Percentiles rank a stretch among this genome's conserved stretches.
Conservation (phyloP, 2,888 invertebrate genomes). For the Psylliodes chrysocephalus region DNA sequence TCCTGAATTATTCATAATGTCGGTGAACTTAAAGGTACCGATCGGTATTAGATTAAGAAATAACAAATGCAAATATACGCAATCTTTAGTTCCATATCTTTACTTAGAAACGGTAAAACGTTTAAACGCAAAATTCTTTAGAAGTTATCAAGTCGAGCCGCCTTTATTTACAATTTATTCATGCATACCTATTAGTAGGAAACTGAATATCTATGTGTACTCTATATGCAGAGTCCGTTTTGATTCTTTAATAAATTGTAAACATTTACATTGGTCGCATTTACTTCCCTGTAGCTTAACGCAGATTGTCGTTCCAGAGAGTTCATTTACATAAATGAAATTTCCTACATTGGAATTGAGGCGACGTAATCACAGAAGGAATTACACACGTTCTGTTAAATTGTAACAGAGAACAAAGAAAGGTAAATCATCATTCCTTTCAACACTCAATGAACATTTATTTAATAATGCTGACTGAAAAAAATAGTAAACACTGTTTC, state of each 20-base stretch:
- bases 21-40: neutral
- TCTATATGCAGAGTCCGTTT: conserved; percentile 1
- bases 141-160: neutral
- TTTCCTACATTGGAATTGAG: no score
- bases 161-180: conserved; percentile 14
- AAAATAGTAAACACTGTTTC: no score
- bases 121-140: conserved; percentile 12
- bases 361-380: no score
- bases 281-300: conserved; percentile 2
- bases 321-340: neutral
- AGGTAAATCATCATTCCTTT: no score
- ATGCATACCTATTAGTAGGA: conserved; percentile 3
- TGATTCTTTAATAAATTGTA: neutral
- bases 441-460: no score
- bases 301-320: neutral
- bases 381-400: no score
- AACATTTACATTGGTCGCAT: conserved; percentile 17
- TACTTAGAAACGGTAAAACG: conserved; percentile 12
- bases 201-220: neutral
- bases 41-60: neutral
- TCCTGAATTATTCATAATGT: neutral
- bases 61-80: conserved; percentile 5
- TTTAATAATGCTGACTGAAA: no score
- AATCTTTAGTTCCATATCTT: conserved; percentile 3
- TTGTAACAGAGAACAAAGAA: no score